Evolutionary conservation across 1,140 invertebrate genomes (phyloP).

Genomic region (Halesus radiatus): DNA sequence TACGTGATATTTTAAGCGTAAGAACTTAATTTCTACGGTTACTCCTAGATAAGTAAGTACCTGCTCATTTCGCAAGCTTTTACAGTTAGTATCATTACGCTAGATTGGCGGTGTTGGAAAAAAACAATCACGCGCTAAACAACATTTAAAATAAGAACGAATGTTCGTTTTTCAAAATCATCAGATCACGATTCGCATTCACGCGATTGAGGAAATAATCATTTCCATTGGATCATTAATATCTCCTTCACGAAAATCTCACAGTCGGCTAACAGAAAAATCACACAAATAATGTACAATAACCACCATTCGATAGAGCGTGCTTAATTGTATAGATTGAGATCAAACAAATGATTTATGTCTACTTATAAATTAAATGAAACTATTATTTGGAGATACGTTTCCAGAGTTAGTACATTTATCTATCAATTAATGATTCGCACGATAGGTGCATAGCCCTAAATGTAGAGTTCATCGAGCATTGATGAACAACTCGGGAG

Average conservation of each 20-base stretch:
- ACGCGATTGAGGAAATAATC: constrained; percentile 7
- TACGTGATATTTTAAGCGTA: no score
- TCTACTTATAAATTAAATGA: neutral
- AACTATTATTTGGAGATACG: neutral
- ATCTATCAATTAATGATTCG: no score
- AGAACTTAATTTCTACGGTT: no score
- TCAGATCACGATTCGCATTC: constrained; percentile 33
- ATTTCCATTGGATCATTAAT: constrained; percentile 31
- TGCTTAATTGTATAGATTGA: constrained; percentile 31
- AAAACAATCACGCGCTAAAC: constrained; percentile 29
- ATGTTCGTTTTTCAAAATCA: constrained; percentile 28
- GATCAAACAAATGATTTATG: constrained; percentile 22
- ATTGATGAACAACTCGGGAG: no score
- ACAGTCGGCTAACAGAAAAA: constrained; percentile 22
- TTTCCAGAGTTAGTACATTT: no score
- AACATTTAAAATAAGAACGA: constrained; percentile 20
- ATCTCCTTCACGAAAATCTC: constrained; percentile 32
- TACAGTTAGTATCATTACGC: no score
- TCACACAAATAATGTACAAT: neutral
- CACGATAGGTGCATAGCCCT: no score
- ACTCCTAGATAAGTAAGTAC: no score
- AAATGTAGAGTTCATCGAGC: no score
- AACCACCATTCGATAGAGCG: constrained; percentile 6
- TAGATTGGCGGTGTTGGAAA: neutral
- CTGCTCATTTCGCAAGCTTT: no score